Percentiles rank a stretch among this genome's conserved stretches.
These are phyloP conservation scores for Nestor notabilis DNA, from an alignment of 2,113 vertebrate genomes.

Conservation along the genomic window DNA sequence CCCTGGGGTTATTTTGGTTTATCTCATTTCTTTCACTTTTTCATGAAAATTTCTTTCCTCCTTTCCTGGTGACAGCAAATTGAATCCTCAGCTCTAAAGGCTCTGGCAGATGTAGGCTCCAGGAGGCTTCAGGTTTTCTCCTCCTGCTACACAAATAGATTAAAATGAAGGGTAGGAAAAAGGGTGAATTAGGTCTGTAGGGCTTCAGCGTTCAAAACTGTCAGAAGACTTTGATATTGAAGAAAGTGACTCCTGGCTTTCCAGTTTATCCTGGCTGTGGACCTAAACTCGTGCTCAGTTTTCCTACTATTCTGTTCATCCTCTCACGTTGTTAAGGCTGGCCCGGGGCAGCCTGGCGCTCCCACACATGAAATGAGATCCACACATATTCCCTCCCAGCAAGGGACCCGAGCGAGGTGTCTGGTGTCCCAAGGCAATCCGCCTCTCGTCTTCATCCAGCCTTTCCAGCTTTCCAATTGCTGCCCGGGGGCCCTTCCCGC, in stretches of 20 bases:
- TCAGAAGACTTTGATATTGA: neutral
- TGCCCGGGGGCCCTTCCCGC: fast-evolving
- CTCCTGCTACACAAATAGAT: neutral
- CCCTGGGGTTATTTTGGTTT: neutral
- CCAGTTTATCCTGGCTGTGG: neutral
- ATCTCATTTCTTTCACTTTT: neutral
- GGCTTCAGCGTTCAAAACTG: neutral
- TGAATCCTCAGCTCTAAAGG: neutral
- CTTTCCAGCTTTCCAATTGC: fast-evolving
- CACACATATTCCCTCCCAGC: neutral
- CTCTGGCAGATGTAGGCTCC: neutral
- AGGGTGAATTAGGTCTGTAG: neutral
- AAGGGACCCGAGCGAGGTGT: fast-evolving
- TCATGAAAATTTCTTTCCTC: neutral
- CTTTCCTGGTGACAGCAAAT: neutral
- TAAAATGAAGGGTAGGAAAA: neutral
- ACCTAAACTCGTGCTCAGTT: neutral
- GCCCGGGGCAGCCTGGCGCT: neutral
- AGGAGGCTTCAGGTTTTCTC: neutral
- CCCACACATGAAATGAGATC: neutral
- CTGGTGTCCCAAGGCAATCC: neutral
- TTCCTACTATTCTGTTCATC: neutral
- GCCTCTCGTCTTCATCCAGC: neutral
- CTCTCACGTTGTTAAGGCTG: neutral
- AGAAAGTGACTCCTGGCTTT: neutral